Conservation (phyloP, 1,140 invertebrate genomes). For the Rhagoletis pomonella region DNA sequence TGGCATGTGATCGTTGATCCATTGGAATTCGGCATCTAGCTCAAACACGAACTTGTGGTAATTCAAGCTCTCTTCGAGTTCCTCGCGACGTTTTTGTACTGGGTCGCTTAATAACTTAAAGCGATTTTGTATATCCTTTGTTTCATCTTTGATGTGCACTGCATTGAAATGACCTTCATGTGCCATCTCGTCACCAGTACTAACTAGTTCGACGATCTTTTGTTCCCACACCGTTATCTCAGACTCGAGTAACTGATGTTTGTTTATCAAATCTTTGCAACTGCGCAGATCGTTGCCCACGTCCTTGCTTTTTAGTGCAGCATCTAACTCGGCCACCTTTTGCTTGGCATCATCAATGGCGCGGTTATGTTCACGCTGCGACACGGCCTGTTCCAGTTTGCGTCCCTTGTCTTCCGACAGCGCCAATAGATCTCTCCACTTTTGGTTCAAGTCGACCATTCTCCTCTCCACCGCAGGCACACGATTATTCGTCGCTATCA, state of each 20-base stretch:
- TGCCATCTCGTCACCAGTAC: slow-evolving; percentile 91
- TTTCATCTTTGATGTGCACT: slow-evolving; percentile 86
- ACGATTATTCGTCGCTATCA: slow-evolving; percentile 83
- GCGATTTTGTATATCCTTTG: slow-evolving; percentile 82
- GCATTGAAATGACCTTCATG: slow-evolving; percentile 96
- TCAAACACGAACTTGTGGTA: slow-evolving; percentile 96
- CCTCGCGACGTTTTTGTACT: slow-evolving; percentile 80
- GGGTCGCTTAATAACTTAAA: slow-evolving; percentile 80
- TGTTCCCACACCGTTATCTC: slow-evolving; percentile 87
- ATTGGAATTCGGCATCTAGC: slow-evolving; percentile 93
- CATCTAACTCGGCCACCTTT: slow-evolving; percentile 87
- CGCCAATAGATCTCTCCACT: slow-evolving; percentile 83
- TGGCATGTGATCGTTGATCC: slow-evolving; percentile 93
- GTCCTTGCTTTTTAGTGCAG: slow-evolving; percentile 85
- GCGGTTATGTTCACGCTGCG: slow-evolving; percentile 72
- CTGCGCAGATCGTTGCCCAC: slow-evolving; percentile 89
- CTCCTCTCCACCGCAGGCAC: slow-evolving; percentile 81
- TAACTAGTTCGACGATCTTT: slow-evolving; percentile 84
- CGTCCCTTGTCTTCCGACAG: slow-evolving; percentile 88
- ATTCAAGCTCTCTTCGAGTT: slow-evolving; percentile 88
- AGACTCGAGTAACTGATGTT: slow-evolving; percentile 88
- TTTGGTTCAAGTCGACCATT: slow-evolving; percentile 81
- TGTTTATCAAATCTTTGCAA: slow-evolving; percentile 91
- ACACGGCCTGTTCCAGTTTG: slow-evolving; percentile 79
- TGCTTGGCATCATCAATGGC: slow-evolving; percentile 87